Conservation (phyloP, 2,113 vertebrate species). For the Heloderma charlesbogerti region DNA sequence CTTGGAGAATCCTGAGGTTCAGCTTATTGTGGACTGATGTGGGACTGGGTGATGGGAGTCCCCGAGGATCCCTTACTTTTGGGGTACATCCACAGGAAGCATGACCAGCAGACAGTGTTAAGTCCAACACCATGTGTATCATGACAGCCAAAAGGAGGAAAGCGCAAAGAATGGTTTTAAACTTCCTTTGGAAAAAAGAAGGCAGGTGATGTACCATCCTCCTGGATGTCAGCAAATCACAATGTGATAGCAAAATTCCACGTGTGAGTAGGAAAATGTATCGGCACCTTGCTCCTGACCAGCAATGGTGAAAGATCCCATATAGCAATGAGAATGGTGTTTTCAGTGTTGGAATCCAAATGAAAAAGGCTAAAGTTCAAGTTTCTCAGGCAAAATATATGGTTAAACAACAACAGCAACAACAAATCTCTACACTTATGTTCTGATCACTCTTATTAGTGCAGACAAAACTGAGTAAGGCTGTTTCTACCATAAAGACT, state of each 20-base stretch:
- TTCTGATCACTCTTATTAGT: background rate
- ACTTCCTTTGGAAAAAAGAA: constrained; percentile 69
- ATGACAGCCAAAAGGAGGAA: constrained; percentile 75
- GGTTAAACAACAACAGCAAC: background rate
- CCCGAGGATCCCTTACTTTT: background rate
- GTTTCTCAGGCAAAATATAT: background rate
- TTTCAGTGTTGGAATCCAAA: background rate
- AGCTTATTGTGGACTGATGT: background rate
- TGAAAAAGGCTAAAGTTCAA: background rate
- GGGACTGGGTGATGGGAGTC: rapidly evolving
- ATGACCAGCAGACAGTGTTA: constrained; percentile 56
- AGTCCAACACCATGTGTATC: constrained; percentile 76
- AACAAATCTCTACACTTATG: background rate
- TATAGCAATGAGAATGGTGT: background rate
- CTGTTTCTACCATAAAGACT: background rate
- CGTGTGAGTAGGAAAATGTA: background rate
- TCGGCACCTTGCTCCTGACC: rapidly evolving
- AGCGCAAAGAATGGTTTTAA: constrained; percentile 74
- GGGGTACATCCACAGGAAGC: background rate
- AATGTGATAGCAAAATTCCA: background rate
- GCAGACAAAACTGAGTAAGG: background rate
- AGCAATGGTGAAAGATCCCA: constrained; percentile 12
- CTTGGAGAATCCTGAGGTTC: constrained; percentile 62
- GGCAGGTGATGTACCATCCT: constrained; percentile 55
- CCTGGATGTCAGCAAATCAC: background rate